phyloP scores from a whole-genome alignment of 1,140 invertebrate species.

The Heliothis subflexa region DNA sequence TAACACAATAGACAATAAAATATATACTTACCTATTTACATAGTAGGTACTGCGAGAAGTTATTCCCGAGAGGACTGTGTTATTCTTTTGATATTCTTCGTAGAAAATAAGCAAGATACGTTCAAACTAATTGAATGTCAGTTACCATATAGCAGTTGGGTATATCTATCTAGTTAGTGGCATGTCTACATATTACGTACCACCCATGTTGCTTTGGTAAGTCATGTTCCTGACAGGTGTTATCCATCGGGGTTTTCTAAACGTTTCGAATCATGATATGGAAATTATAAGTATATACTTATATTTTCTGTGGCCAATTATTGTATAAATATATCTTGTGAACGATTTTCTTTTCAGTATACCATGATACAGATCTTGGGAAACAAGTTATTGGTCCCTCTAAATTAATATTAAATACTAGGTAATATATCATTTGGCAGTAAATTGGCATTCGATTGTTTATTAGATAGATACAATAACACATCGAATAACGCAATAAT shows the following conservation, averaged over 20 bases:
- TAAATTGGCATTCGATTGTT: background rate
- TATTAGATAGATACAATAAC: background rate
- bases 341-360: no score
- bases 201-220: background rate
- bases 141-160: background rate
- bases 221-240: slow-evolving; percentile 12
- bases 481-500: background rate
- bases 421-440: no score
- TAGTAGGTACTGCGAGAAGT: background rate
- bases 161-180: background rate
- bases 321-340: no score
- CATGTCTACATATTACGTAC: background rate
- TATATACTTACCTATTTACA: no score
- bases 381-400: no score
- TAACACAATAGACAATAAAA: no score
- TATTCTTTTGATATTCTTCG: background rate
- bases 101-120: background rate
- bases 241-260: slow-evolving; percentile 9
- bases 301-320: no score
- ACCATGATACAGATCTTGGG: no score
- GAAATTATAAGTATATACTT: background rate
- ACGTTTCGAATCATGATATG: background rate
- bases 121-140: slow-evolving; percentile 20
- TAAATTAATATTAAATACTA: no score
- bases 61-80: background rate